Conservation (phyloP, 35 echinoderm and acorn worm genomes). For the Chiridota heheva region DNA sequence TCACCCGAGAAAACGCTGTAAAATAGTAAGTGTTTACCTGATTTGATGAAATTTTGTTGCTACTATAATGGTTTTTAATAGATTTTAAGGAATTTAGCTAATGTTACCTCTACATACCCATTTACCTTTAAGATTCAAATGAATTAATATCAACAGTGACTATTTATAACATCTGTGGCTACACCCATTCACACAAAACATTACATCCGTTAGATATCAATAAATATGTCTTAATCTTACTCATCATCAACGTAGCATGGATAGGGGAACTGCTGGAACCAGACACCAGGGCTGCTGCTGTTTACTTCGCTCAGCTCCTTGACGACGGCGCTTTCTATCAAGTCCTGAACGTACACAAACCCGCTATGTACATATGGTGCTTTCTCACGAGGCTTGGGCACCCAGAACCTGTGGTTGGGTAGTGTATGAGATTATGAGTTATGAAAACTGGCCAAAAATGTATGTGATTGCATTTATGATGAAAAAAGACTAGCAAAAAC, state of each 20-base stretch:
- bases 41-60: no score
- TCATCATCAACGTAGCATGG: conserved; percentile 84
- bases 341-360: conserved; percentile 92
- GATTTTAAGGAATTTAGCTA: no score
- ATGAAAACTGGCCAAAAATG: background rate
- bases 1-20: no score
- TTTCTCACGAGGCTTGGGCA: conserved; percentile 55
- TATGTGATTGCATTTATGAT: background rate
- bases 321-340: conserved; percentile 86
- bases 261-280: conserved; percentile 91
- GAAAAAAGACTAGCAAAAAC: background rate
- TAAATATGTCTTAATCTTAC: no score
- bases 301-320: conserved; percentile 54
- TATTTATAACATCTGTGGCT: no score
- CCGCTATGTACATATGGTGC: conserved; percentile 77
- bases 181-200: no score
- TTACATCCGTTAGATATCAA: no score
- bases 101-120: no score
- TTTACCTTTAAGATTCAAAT: background rate
- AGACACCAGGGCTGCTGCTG: conserved; percentile 62
- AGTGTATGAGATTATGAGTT: background rate
- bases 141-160: no score
- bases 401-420: conserved; percentile 56
- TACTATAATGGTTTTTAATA: no score
- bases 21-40: no score